Evolutionary conservation across 2,113 vertebrate species (phyloP), one percentile per base, ranked within the genome.

Genomic region (Oceanodroma tethys): DNA sequence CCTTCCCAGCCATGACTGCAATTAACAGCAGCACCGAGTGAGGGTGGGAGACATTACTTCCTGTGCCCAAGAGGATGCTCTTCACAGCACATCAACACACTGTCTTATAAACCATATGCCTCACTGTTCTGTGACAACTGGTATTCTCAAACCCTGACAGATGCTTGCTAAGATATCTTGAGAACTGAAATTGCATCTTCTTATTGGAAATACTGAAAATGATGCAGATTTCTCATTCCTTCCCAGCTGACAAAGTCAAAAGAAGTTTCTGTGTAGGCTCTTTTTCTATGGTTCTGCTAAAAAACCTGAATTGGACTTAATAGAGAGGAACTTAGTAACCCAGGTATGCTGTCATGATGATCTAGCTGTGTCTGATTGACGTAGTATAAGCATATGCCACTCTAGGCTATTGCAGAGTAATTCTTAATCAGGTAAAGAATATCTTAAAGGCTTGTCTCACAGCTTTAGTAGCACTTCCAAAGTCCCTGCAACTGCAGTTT

Each of bases 81-180:
- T 93, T 92, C 87, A 79, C 93, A 95, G 85, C 74, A 88, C 42
- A 90, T 95, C 93, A 96, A 80, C 89, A 83, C 85, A 68, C 74
- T 95, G 84, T 93, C 90, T 96, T 82, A 58, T 48, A 65, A 86
- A 76, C 93, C 85, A 76, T 91, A 95, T 96, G 96, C 94, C 81
- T 96, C 62, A 74, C 34, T 90, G 70, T 53, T 92, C 58, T 45
- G 66, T 80, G 84, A 93, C 81, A 90, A 88, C 48, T 76, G 92
- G 48, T 80, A 9, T 68, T 83, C 87, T 95, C 90, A 88, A 83
- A 80, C 29, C 30, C 45, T 88, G 87, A 76, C 85, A 97, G 95
- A 95, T 93, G 81, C 88, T 92, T 66, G 9, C 85, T 85, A 86
- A 72, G 36, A 65, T 53, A 81, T 58, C 90, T 81, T 75, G 86